Base-by-base conservation (phyloP, 2,113 vertebrate genomes). In the Rhineura floridana region DNA sequence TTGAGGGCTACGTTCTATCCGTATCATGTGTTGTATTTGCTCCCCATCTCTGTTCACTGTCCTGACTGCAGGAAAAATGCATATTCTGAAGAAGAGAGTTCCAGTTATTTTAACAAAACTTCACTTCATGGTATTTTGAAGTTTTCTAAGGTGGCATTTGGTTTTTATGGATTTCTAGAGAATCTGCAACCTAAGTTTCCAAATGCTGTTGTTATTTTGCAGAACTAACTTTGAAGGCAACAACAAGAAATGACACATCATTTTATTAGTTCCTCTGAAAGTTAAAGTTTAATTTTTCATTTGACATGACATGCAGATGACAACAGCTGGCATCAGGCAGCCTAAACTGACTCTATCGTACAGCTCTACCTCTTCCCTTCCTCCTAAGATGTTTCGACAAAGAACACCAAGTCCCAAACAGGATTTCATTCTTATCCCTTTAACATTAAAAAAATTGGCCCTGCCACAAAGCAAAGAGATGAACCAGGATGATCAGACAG, bases 361-460 rank as follows among this genome's bases (percentile, higher is more conserved):
- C 6, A 50, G 10, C 5, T 67, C 8, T n/a, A 62, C 46, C 72
- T 89, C 55, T 65, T 50, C 55, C 36, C 82, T 82, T 46, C 36
- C 23, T 82, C 72, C 85, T 63, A 84, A 72, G 69, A 86, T 7
- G 33, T 59, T 91, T 89, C 19, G 50, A 89, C 87, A 87, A 85
- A 90, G 86, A 81, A 80, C 42, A 44, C 85, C 65, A 87, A 90
- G 62, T 62, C 85, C 85, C 50, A 59, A 73, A 73, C 65, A 44
- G 80, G 70, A 77, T 78, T 90, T 85, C 28, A 25, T 79, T 83
- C 89, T 77, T 65, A 17, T 88, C 79, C 79, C 55, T 13, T 62
- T 83, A 90, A 90, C 90, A 92, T 80, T 73, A 76, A 90, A 89
- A 87, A 33, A 75, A 88, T 72, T 50, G 79, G 30, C 69, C 86